Evolutionary conservation across 1,140 invertebrate species (phyloP).

Genomic region (Meloidogyne chitwoodi): DNA sequence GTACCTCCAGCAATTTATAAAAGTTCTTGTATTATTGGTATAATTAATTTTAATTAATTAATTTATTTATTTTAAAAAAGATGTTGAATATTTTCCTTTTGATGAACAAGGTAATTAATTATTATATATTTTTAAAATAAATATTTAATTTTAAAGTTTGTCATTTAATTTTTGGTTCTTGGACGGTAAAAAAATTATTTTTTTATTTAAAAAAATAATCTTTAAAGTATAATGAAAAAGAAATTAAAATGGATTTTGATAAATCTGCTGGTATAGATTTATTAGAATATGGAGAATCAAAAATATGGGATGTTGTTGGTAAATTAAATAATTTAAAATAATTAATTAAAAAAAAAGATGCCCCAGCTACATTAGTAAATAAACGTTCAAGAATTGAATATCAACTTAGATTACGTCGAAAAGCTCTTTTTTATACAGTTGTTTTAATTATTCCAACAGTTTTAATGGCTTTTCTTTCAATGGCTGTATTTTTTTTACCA

Average conservation of each 20-base stretch:
- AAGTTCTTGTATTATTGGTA: slow-evolving; percentile 70
- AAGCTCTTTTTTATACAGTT: slow-evolving; percentile 19
- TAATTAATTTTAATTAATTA: neutral
- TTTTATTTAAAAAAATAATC: neutral
- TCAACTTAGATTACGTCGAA: slow-evolving; percentile 10
- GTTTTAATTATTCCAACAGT: slow-evolving; percentile 25
- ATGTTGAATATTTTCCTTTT: slow-evolving; percentile 80
- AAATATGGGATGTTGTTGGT: neutral
- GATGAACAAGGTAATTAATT: slow-evolving; percentile 64
- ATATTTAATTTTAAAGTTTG: slow-evolving; percentile 65
- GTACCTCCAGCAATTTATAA: slow-evolving; percentile 94
- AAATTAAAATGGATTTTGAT: neutral
- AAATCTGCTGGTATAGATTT: neutral
- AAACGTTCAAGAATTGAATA: slow-evolving; percentile 63
- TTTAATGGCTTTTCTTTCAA: slow-evolving; percentile 88
- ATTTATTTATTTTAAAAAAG: slow-evolving; percentile 4
- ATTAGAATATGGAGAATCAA: neutral
- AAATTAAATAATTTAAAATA: neutral
- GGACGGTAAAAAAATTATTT: slow-evolving; percentile 85
- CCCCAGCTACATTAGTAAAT: slow-evolving; percentile 96
- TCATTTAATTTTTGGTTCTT: slow-evolving; percentile 98
- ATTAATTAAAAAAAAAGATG: neutral
- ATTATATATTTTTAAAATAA: neutral
- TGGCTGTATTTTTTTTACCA: slow-evolving; percentile 94
- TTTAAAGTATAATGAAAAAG: neutral